Percentiles rank a stretch among this genome's conserved stretches.
phyloP scores from a whole-genome alignment of 92 coral and sea anemone genomes.

The Palythoa heliodiscus region DNA sequence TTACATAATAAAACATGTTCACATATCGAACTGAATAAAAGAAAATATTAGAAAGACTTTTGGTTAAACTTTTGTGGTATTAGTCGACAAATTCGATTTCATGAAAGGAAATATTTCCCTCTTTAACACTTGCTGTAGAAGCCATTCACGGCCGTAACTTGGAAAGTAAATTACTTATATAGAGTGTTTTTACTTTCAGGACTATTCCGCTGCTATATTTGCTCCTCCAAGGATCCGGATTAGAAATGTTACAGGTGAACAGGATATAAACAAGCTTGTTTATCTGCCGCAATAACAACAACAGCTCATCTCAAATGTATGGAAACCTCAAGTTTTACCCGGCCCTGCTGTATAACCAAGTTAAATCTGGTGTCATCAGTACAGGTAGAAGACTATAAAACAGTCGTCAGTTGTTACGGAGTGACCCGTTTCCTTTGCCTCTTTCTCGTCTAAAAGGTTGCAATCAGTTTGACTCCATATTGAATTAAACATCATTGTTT shows the following conservation, averaged over 20 bases:
- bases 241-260: background rate
- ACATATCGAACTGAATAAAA: background rate
- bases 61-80: background rate
- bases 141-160: background rate
- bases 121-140: background rate
- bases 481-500: background rate
- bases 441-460: background rate
- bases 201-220: background rate
- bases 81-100: background rate
- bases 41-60: background rate
- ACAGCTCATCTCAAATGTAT: background rate
- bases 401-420: background rate
- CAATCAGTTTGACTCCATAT: background rate
- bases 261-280: background rate
- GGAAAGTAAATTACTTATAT: background rate
- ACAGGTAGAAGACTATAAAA: background rate
- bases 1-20: too few species aligned
- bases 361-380: too few species aligned
- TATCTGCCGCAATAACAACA: too few species aligned
- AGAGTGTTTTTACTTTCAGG: background rate
- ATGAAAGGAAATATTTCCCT: background rate
- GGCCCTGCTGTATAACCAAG: background rate
- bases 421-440: background rate
- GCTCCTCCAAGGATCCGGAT: background rate
- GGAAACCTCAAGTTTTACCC: background rate